phyloP scores from a whole-genome alignment of 2,888 invertebrate genomes.

The Xanthia icteritia region DNA sequence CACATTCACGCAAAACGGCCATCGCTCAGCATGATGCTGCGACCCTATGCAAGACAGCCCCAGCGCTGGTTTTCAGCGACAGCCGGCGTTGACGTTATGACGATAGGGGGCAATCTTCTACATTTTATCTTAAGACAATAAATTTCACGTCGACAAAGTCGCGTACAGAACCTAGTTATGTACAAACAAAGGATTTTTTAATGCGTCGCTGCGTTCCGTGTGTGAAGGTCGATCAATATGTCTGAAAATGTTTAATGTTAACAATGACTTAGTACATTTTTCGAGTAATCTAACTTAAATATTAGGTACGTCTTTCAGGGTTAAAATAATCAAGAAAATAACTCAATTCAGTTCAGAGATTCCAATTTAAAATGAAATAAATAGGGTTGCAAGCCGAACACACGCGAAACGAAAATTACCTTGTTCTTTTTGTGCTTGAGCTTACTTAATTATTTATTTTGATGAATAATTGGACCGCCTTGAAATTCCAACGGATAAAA shows the following conservation, averaged over 20 bases:
- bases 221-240: constrained; percentile 7
- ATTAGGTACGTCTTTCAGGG: constrained; percentile 29
- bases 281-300: constrained; percentile 5
- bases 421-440: constrained; percentile 22
- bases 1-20: too few species aligned
- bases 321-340: constrained; percentile 51
- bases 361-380: constrained; percentile 53
- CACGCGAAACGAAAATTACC: constrained; percentile 44
- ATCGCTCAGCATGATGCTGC: too few species aligned
- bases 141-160: too few species aligned
- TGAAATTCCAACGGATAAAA: background rate
- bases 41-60: too few species aligned
- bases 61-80: too few species aligned
- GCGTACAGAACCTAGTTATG: background rate
- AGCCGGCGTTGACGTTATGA: too few species aligned
- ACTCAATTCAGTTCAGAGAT: constrained; percentile 44
- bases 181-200: constrained; percentile 30
- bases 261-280: constrained; percentile 22
- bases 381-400: constrained; percentile 40
- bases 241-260: constrained; percentile 10
- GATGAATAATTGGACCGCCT: background rate
- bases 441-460: constrained; percentile 6
- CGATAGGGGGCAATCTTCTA: too few species aligned
- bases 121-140: too few species aligned
- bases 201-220: background rate